Evolutionary conservation across 1,140 invertebrate species (phyloP).

Genomic region (Forficula auricularia): DNA sequence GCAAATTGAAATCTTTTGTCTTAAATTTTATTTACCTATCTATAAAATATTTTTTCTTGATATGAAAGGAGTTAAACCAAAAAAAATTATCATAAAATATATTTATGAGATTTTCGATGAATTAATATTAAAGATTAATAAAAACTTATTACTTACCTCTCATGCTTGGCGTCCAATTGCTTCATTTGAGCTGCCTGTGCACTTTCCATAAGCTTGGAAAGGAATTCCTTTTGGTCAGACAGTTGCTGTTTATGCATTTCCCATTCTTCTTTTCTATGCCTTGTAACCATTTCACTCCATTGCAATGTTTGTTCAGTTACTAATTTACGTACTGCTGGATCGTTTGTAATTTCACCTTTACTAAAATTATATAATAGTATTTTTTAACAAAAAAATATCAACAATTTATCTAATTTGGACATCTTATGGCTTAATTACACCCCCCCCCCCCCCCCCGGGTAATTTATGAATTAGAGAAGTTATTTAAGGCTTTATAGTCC

Average conservation of each 20-base stretch:
- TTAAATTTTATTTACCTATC: too few species aligned
- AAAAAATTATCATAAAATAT: not conserved
- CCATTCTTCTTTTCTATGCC: slow-evolving; percentile 84
- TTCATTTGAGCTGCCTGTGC: slow-evolving; percentile 78
- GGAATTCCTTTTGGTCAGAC: slow-evolving; percentile 64
- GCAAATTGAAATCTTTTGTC: too few species aligned
- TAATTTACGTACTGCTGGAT: slow-evolving; percentile 57
- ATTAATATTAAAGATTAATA: slow-evolving; percentile 3
- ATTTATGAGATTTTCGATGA: not conserved
- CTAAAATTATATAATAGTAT: slow-evolving; percentile 29
- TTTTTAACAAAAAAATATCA: too few species aligned
- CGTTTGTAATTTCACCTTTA: slow-evolving; percentile 60
- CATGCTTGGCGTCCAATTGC: slow-evolving; percentile 73
- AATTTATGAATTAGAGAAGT: too few species aligned
- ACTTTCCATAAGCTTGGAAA: slow-evolving; percentile 69
- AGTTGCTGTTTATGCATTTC: slow-evolving; percentile 65
- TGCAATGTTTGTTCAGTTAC: slow-evolving; percentile 80
- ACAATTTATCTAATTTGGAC: too few species aligned
- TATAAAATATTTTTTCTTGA: not conserved
- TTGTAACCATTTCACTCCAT: slow-evolving; percentile 79
- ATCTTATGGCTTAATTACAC: too few species aligned
- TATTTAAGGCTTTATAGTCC: too few species aligned
- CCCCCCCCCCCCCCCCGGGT: too few species aligned
- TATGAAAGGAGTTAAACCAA: not conserved
- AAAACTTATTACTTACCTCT: slow-evolving; percentile 37